These are phyloP conservation scores for Tenthredo scrophulariae DNA, from an alignment of 2,888 invertebrate species.

Conservation along the genomic window DNA sequence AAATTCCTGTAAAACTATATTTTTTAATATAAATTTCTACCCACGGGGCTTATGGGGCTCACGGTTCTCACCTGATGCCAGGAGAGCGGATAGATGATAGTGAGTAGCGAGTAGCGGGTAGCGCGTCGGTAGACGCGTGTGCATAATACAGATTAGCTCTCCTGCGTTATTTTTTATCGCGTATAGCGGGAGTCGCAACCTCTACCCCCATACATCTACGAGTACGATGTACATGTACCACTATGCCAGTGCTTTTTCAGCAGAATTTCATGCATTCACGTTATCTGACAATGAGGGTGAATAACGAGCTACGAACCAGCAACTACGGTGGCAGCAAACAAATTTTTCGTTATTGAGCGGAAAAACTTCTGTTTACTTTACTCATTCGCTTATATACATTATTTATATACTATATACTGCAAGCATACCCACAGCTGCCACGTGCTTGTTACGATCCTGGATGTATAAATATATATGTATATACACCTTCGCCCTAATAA, in stretches of 20 bases:
- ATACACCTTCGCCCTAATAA: not conserved
- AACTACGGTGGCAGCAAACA: not conserved
- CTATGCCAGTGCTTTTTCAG: constrained; percentile 32
- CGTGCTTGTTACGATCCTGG: not conserved
- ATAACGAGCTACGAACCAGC: constrained; percentile 5
- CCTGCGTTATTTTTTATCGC: constrained; percentile 46
- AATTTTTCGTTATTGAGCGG: constrained; percentile 7
- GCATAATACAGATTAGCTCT: constrained; percentile 49
- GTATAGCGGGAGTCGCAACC: not conserved
- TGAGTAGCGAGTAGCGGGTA: not conserved
- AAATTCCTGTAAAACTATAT: not conserved
- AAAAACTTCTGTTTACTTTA: not conserved
- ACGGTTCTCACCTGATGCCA: constrained; percentile 19
- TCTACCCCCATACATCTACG: not conserved
- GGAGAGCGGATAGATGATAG: constrained; percentile 32
- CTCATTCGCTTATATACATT: not conserved
- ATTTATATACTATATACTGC: not conserved
- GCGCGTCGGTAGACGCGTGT: not conserved
- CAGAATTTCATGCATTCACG: constrained; percentile 34
- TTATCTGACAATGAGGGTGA: constrained; percentile 48
- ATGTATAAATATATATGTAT: not conserved
- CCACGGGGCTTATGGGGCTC: not conserved
- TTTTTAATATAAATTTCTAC: not conserved
- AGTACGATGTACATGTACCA: not conserved
- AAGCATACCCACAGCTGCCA: not conserved